phyloP scores from a whole-genome alignment of 2,113 vertebrate genomes.

The Phyllopteryx taeniolatus region DNA sequence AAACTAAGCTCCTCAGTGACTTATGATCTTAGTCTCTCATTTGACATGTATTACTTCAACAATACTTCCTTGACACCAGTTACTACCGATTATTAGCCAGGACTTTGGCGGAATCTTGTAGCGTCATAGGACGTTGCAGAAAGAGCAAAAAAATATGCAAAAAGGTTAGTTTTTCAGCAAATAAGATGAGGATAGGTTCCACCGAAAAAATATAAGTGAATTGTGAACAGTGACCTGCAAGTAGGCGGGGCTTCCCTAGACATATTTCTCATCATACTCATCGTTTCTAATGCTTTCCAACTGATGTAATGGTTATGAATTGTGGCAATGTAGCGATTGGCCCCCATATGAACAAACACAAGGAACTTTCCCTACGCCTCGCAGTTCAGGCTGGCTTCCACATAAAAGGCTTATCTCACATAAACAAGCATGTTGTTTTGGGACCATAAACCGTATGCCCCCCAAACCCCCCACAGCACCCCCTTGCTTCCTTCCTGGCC shows the following conservation, averaged over 20 bases:
- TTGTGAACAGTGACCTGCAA: no score
- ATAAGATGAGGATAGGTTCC: neutral
- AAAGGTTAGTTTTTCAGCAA: neutral
- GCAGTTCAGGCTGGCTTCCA: slow-evolving; percentile 8
- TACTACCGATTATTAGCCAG: no score
- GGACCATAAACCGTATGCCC: slow-evolving; percentile 37
- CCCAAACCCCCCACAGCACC: neutral
- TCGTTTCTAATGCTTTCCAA: slow-evolving; percentile 19
- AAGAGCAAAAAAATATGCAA: neutral
- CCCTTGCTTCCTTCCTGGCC: slow-evolving; percentile 56
- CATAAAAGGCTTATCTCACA: slow-evolving; percentile 37
- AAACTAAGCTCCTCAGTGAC: no score
- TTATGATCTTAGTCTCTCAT: no score
- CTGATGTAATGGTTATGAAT: slow-evolving; percentile 9
- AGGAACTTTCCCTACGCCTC: slow-evolving; percentile 35
- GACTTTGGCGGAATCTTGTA: no score
- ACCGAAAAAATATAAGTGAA: neutral
- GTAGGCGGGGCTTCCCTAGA: neutral
- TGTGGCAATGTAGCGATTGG: slow-evolving; percentile 2
- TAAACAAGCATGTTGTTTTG: slow-evolving; percentile 57
- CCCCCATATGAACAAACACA: slow-evolving; percentile 12
- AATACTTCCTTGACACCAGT: no score
- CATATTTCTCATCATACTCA: slow-evolving; percentile 1
- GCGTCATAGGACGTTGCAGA: no score
- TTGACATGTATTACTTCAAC: no score